Percentiles rank a stretch among this genome's conserved stretches.
These are phyloP conservation scores for Acromyrmex charruanus DNA, from an alignment of 1,140 invertebrate genomes.

Conservation along the genomic window DNA sequence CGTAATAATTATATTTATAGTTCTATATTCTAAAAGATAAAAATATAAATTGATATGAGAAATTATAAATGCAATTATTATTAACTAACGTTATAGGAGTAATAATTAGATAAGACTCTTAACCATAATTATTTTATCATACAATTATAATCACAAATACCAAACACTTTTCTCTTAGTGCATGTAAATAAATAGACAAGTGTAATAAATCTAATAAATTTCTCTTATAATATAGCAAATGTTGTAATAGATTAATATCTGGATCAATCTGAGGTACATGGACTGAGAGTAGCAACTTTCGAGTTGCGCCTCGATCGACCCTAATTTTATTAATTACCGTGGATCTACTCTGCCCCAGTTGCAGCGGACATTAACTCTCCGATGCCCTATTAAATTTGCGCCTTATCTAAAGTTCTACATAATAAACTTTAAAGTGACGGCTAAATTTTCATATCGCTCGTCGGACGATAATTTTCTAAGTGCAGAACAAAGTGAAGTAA, in stretches of 20 bases:
- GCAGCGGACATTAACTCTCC: conserved; percentile 53
- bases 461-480: conserved; percentile 30
- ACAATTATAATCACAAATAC: too few species aligned
- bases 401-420: conserved; percentile 62
- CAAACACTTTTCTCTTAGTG: too few species aligned
- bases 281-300: conserved; percentile 45
- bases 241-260: conserved; percentile 37
- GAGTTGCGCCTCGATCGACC: conserved; percentile 57
- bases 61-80: too few species aligned
- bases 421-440: conserved; percentile 57
- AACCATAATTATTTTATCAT: too few species aligned
- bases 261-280: conserved; percentile 22
- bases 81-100: too few species aligned
- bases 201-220: conserved; percentile 6
- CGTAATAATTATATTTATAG: too few species aligned
- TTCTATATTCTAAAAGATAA: too few species aligned
- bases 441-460: conserved; percentile 61
- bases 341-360: conserved; percentile 53
- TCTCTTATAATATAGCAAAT: background rate
- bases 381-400: conserved; percentile 58
- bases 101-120: too few species aligned
- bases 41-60: too few species aligned
- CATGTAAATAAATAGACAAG: too few species aligned
- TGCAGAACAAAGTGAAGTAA: conserved; percentile 45
- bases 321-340: conserved; percentile 63